Conservation (phyloP, 2,113 vertebrate genomes). For the Chloroceryle aenea region DNA sequence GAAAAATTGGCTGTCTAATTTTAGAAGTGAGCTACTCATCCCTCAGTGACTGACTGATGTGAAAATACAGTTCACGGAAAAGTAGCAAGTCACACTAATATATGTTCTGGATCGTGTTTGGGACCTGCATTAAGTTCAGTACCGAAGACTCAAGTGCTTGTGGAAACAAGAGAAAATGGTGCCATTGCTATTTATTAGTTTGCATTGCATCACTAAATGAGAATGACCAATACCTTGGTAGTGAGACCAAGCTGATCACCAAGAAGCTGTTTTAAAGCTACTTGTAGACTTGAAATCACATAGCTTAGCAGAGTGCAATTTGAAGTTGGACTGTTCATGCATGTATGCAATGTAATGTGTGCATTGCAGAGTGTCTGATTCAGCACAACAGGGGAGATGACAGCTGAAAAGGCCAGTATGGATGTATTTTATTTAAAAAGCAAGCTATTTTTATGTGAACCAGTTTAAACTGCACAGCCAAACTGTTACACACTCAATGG, state of each 20-base stretch:
- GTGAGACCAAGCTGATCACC: not conserved
- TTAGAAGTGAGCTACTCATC: slow-evolving; percentile 14
- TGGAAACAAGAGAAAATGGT: not conserved
- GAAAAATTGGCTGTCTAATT: slow-evolving; percentile 32
- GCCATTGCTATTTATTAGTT: not conserved
- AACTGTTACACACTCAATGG: not conserved
- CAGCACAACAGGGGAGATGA: not conserved
- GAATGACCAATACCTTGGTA: not conserved
- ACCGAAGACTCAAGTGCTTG: not conserved
- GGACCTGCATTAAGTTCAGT: not conserved
- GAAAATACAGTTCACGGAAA: not conserved
- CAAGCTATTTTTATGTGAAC: not conserved
- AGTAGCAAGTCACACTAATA: not conserved
- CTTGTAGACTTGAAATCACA: not conserved
- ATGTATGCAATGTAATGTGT: not conserved
- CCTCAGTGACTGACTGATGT: not conserved
- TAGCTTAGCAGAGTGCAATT: not conserved
- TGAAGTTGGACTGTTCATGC: not conserved
- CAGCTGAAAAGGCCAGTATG: not conserved
- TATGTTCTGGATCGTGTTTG: not conserved
- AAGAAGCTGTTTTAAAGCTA: not conserved
- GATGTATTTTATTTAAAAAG: not conserved
- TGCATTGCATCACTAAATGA: not conserved
- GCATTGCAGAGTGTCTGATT: not conserved
- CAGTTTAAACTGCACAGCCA: not conserved